Conservation (phyloP, 2,797 vertebrate genomes). For the Brachyalestes nurse region DNA sequence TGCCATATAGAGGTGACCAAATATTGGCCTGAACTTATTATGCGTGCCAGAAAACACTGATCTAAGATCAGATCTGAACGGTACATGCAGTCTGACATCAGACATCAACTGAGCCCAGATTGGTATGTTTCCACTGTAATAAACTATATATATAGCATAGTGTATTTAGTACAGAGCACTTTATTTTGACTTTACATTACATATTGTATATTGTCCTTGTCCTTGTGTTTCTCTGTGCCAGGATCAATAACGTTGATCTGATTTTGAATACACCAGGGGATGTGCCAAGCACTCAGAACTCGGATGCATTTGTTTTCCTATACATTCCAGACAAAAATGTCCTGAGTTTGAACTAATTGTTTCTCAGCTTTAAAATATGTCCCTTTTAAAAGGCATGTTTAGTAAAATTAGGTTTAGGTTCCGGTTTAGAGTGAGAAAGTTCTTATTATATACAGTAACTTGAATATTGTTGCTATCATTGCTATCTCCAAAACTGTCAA, state of each 20-base stretch:
- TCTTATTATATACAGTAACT: too few relatives aligned
- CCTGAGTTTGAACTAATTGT: not conserved
- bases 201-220: too few relatives aligned
- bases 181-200: too few relatives aligned
- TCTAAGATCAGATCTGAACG: not conserved
- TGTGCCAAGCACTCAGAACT: not conserved
- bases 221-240: too few relatives aligned
- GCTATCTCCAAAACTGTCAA: too few relatives aligned
- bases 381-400: not conserved
- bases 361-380: not conserved
- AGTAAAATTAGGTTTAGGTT: not conserved
- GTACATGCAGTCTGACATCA: not conserved
- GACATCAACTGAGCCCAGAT: not conserved
- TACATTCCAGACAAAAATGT: not conserved
- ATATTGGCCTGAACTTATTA: not conserved
- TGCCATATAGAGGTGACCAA: not conserved
- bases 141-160: too few relatives aligned
- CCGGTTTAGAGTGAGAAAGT: not conserved
- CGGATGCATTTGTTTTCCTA: too few relatives aligned
- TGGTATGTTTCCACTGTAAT: too few relatives aligned
- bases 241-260: too few relatives aligned
- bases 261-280: not conserved
- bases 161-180: too few relatives aligned
- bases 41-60: not conserved
- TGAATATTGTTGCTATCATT: too few relatives aligned